These are phyloP conservation scores for Tricholauxania praeusta DNA, from an alignment of 2,888 invertebrate genomes.

Conservation along the genomic window DNA sequence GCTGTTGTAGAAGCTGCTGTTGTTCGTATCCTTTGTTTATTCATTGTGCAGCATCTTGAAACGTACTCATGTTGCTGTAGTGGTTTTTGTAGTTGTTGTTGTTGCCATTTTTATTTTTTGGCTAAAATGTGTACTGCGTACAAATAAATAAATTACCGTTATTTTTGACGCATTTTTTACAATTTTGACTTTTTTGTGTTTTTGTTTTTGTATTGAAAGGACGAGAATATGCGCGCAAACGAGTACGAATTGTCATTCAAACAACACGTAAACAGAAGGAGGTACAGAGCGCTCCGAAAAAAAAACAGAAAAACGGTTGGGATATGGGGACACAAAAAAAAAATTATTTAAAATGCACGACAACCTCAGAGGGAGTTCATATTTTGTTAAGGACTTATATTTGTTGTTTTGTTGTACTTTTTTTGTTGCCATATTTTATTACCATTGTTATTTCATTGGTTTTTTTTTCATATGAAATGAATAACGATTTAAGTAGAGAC, in stretches of 20 bases:
- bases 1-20: slow-evolving; percentile 21
- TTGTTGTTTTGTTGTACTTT: slow-evolving; percentile 42
- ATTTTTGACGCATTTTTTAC: slow-evolving; percentile 57
- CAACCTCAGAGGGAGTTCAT: slow-evolving; percentile 63
- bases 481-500: slow-evolving; percentile 53
- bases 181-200: slow-evolving; percentile 36
- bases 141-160: slow-evolving; percentile 63
- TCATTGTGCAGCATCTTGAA: slow-evolving; percentile 15
- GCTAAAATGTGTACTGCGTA: slow-evolving; percentile 47
- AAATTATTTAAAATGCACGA: slow-evolving; percentile 61
- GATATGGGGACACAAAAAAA: background rate
- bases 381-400: slow-evolving; percentile 48
- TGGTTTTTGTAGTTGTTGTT: slow-evolving; percentile 6
- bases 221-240: too few species aligned
- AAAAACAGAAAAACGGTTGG: too few species aligned
- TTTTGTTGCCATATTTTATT: slow-evolving; percentile 34
- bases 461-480: slow-evolving; percentile 50
- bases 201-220: background rate
- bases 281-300: too few species aligned
- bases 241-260: too few species aligned
- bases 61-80: slow-evolving; percentile 15
- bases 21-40: slow-evolving; percentile 16
- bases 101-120: slow-evolving; percentile 5
- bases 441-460: slow-evolving; percentile 37
- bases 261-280: background rate